Percentiles rank a stretch among this genome's conserved stretches.
Conservation (phyloP, 2,797 vertebrate genomes). For the Graptemys geographica region DNA sequence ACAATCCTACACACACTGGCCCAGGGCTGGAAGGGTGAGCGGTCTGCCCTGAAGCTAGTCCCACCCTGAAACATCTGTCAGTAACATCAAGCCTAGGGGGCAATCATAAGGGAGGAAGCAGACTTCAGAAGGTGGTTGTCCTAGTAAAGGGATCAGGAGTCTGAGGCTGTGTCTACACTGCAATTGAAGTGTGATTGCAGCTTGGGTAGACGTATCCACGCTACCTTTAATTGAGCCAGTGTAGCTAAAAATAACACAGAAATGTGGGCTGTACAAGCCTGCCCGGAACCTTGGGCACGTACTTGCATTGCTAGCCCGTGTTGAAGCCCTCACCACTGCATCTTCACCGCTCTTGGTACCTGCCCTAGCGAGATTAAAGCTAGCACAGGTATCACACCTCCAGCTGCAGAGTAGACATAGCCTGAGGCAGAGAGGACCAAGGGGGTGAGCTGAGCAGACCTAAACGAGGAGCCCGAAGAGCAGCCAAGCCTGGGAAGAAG, state of each 20-base stretch:
- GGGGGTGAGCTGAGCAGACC: not conserved
- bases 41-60: not conserved
- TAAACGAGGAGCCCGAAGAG: not conserved
- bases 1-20: not conserved
- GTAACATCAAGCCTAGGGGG: not conserved
- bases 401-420: not conserved
- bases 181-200: no score
- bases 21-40: not conserved
- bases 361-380: no score
- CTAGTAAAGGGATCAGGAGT: no score
- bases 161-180: no score
- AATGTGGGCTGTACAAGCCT: no score
- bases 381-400: not conserved
- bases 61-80: not conserved
- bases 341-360: no score
- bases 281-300: no score
- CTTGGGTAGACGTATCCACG: no score
- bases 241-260: no score
- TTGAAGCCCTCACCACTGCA: no score
- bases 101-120: not conserved
- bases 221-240: no score
- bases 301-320: no score
- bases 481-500: not conserved
- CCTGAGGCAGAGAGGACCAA: not conserved
- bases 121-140: not conserved